Evolutionary conservation across 2,113 vertebrate genomes (phyloP).

Genomic region (Epinephelus moara): DNA sequence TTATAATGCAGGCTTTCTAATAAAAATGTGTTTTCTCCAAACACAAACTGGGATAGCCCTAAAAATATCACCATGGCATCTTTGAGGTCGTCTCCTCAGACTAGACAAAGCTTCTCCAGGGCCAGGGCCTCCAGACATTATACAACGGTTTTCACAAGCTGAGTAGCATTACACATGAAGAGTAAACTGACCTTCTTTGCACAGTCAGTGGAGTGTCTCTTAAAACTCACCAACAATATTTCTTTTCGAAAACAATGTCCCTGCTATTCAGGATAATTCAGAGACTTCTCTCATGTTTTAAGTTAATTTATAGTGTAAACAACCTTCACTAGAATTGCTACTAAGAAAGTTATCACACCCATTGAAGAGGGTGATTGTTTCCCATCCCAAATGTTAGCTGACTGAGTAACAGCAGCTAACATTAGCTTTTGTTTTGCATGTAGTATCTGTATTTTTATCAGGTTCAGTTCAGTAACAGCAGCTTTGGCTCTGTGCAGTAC

Average conservation of each 20-base stretch:
- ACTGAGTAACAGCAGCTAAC: background rate
- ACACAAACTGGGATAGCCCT: background rate
- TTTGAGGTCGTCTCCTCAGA: background rate
- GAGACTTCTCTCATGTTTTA: too few species aligned
- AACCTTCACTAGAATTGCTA: background rate
- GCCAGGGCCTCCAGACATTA: background rate
- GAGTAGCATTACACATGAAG: background rate
- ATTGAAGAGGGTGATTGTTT: background rate
- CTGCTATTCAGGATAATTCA: too few species aligned
- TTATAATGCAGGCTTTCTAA: background rate
- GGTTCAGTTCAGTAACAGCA: background rate
- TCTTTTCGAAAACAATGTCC: background rate
- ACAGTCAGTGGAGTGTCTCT: background rate
- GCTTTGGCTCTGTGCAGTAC: background rate
- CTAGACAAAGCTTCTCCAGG: background rate
- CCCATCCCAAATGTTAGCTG: background rate
- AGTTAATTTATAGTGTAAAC: too few species aligned
- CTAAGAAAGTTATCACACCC: background rate
- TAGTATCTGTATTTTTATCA: background rate
- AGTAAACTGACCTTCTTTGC: background rate
- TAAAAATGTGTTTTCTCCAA: background rate
- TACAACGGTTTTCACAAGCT: background rate
- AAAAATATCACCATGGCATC: background rate
- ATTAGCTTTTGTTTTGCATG: background rate
- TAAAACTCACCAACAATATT: background rate